Evolutionary conservation across 2,888 invertebrate species (phyloP).

Genomic region (Meganola albula): DNA sequence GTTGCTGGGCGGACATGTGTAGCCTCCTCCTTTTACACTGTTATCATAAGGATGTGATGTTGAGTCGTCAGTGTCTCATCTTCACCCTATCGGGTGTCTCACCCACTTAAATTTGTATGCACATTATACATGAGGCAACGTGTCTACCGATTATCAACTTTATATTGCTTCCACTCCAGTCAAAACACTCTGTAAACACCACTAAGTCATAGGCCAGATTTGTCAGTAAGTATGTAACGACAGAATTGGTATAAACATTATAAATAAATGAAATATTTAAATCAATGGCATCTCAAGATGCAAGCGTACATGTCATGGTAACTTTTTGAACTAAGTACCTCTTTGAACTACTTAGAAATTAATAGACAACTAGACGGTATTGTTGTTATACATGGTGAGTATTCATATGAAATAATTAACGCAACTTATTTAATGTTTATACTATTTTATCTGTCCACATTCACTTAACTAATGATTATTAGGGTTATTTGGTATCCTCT

Average conservation of each 20-base stretch:
- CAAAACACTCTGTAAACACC: conserved; percentile 43
- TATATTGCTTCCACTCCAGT: conserved; percentile 52
- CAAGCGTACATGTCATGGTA: too few relatives aligned
- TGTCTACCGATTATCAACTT: conserved; percentile 66
- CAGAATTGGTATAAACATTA: too few relatives aligned
- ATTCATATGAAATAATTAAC: too few relatives aligned
- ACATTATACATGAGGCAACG: conserved; percentile 69
- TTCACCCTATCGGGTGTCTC: conserved; percentile 29
- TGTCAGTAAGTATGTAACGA: conserved; percentile 30
- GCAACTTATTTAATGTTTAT: too few relatives aligned
- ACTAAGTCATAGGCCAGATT: conserved; percentile 38
- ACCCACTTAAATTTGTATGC: conserved; percentile 64
- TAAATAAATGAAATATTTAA: too few relatives aligned
- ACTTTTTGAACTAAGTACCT: too few relatives aligned
- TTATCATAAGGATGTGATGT: conserved; percentile 54
- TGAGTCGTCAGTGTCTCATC: conserved; percentile 39
- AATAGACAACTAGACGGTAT: too few relatives aligned
- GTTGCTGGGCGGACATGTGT: conserved; percentile 61
- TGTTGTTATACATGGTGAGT: too few relatives aligned
- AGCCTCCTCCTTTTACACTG: conserved; percentile 43
- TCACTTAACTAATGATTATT: conserved; percentile 24
- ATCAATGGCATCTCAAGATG: too few relatives aligned
- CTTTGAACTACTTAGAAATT: too few relatives aligned
- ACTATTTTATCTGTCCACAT: too few relatives aligned
- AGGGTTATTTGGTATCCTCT: conserved; percentile 43